These are phyloP conservation scores for Fukomys damarensis DNA, from an alignment of 2,113 vertebrate species.

Conservation along the genomic window DNA sequence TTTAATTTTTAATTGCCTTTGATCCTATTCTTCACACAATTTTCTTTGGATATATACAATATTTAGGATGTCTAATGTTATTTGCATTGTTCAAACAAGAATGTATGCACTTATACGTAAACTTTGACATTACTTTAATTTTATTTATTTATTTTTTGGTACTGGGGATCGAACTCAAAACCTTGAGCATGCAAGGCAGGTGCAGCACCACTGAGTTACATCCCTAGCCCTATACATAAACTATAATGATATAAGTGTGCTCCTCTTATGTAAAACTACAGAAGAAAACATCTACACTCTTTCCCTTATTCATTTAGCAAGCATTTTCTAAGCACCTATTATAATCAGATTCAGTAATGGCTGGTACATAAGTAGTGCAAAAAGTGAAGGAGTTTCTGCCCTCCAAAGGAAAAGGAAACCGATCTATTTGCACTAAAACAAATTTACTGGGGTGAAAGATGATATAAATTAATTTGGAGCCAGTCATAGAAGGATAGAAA, in stretches of 20 bases:
- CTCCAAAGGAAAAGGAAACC: not conserved
- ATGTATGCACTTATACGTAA: not conserved
- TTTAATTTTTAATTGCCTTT: constrained; percentile 62
- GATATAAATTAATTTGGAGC: not conserved
- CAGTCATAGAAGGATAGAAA: not conserved
- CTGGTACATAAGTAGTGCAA: not conserved
- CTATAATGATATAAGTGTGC: not conserved
- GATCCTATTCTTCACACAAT: constrained; percentile 42
- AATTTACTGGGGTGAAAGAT: not conserved
- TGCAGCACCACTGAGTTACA: no score
- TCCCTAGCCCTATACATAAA: not conserved
- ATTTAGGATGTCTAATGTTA: constrained; percentile 9
- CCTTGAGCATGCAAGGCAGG: no score
- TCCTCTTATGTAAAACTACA: not conserved
- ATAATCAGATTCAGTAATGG: not conserved
- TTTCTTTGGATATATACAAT: constrained; percentile 5
- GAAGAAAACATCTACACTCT: not conserved
- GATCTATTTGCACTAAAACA: not conserved
- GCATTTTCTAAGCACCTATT: not conserved
- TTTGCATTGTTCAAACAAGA: not conserved
- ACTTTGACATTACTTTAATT: not conserved
- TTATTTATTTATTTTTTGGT: no score
- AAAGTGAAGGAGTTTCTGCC: not conserved
- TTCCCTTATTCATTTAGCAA: not conserved
- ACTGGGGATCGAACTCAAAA: no score